Evolutionary conservation across 2,797 vertebrate species (phyloP).

Genomic region (Chelmon rostratus): DNA sequence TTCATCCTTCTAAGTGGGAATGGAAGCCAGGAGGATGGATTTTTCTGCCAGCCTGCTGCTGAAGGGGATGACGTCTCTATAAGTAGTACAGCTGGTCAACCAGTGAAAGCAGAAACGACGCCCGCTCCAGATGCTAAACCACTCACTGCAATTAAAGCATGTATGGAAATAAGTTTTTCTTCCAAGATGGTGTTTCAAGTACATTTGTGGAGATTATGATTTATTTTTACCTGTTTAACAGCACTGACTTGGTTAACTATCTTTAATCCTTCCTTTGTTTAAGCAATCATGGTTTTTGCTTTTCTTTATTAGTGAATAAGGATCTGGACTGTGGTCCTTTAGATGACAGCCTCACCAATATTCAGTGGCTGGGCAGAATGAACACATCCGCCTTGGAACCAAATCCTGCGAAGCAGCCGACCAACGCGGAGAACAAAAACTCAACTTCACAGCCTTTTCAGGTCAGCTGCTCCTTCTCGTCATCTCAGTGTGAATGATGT

Average conservation of each 20-base stretch:
- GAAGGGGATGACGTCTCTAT: constrained; percentile 17
- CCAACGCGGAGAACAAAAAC: constrained; percentile 86
- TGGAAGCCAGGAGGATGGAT: constrained; percentile 38
- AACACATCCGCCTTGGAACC: constrained; percentile 81
- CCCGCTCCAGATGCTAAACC: constrained; percentile 47
- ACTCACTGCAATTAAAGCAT: constrained; percentile 63
- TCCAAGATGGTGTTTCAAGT: background rate
- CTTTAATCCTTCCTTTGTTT: background rate
- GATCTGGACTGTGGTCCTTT: constrained; percentile 79
- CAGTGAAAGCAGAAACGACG: constrained; percentile 18
- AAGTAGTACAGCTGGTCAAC: constrained; percentile 18
- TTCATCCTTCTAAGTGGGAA: constrained; percentile 92
- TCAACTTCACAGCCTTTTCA: constrained; percentile 43
- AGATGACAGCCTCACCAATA: constrained; percentile 93
- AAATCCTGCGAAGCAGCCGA: constrained; percentile 72
- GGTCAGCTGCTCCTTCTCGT: constrained; percentile 59
- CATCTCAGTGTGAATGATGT: constrained; percentile 6
- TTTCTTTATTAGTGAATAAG: constrained; percentile 70
- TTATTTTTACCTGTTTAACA: background rate
- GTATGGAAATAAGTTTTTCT: constrained; percentile 49
- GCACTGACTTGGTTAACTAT: background rate
- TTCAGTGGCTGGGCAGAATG: constrained; percentile 94
- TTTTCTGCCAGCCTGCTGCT: constrained; percentile 32
- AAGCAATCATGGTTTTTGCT: background rate
- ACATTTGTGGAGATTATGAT: background rate